Percentiles rank a stretch among this genome's conserved stretches.
phyloP scores from a whole-genome alignment of 2,888 invertebrate genomes.

The Ochropacha duplaris region DNA sequence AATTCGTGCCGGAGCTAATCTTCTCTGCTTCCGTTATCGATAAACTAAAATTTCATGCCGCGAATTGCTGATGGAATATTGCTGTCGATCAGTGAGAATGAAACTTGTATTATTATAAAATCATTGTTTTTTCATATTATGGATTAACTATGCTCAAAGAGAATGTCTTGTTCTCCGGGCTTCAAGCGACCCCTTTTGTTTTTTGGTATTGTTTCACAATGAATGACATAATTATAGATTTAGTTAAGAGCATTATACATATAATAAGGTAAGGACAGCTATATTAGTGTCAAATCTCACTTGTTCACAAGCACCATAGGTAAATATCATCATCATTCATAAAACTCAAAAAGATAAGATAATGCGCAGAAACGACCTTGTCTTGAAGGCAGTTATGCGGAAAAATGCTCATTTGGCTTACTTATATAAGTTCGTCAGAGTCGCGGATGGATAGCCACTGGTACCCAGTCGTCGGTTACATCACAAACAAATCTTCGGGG shows the following conservation, averaged over 20 bases:
- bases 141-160: too few relatives aligned
- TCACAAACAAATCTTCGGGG: neutral
- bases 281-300: conserved; percentile 16
- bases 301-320: conserved; percentile 8
- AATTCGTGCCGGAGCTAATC: conserved; percentile 74
- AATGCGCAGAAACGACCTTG: conserved; percentile 28
- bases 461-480: conserved; percentile 14
- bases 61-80: conserved; percentile 34
- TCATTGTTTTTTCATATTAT: too few relatives aligned
- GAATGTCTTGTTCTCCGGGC: too few relatives aligned
- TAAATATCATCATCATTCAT: too few relatives aligned
- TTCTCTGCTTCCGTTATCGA: conserved; percentile 70
- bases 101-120: conserved; percentile 8
- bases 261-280: too few relatives aligned
- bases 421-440: conserved; percentile 44
- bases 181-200: too few relatives aligned
- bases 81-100: conserved; percentile 22
- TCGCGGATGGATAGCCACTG: conserved; percentile 38
- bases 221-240: too few relatives aligned
- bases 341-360: conserved; percentile 22
- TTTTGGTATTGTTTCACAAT: too few relatives aligned
- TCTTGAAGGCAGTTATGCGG: conserved; percentile 41
- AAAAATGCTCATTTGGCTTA: conserved; percentile 64
- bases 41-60: conserved; percentile 64
- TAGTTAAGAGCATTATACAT: too few relatives aligned